A percentile compares a stretch with the other conserved stretches of the same genome.
Evolutionary conservation across 1,140 invertebrate species (phyloP).

Genomic region (Campoletis sonorensis): DNA sequence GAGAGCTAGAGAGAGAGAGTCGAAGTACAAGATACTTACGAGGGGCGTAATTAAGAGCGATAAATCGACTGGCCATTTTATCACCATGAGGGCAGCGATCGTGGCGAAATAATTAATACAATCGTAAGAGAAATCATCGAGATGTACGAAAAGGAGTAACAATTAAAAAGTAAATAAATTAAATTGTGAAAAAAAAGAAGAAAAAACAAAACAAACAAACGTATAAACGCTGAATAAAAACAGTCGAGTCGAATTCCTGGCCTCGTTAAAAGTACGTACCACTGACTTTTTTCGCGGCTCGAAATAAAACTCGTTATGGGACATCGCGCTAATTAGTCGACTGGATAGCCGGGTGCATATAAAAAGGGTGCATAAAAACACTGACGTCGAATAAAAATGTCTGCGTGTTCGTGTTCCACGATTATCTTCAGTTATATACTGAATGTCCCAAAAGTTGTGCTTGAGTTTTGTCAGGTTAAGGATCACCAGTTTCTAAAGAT

Average conservation of each 20-base stretch:
- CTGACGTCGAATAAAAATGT: too few relatives aligned
- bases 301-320: conserved; percentile 1
- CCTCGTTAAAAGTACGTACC: background rate
- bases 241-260: background rate
- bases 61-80: too few relatives aligned
- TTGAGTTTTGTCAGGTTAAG: too few relatives aligned
- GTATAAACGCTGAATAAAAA: background rate
- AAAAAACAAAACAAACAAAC: background rate
- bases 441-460: too few relatives aligned
- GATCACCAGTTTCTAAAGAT: too few relatives aligned
- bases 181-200: background rate
- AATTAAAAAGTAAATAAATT: background rate
- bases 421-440: background rate
- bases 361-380: background rate
- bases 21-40: too few relatives aligned
- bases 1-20: too few relatives aligned
- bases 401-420: too few relatives aligned
- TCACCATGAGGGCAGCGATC: too few relatives aligned
- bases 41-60: too few relatives aligned
- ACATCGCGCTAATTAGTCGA: conserved; percentile 8
- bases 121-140: background rate
- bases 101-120: too few relatives aligned
- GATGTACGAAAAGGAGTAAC: background rate
- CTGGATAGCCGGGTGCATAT: background rate
- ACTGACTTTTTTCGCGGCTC: background rate